Percentiles rank a stretch among this genome's conserved stretches.
Evolutionary conservation across 1,140 invertebrate species (phyloP).

Genomic region (Drosophila fuyamai): DNA sequence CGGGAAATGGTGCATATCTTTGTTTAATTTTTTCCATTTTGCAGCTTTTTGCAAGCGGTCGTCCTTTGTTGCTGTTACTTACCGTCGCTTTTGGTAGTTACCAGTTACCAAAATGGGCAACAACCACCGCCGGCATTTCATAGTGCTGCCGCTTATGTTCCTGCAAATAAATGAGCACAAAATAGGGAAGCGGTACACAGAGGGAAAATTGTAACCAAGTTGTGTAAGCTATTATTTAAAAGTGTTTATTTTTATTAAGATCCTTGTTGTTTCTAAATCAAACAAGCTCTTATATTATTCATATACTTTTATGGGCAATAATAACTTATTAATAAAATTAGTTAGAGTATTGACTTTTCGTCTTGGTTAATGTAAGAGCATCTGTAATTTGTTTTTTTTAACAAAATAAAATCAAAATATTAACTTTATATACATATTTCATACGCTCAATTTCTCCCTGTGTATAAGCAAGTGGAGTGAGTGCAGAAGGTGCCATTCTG

Average conservation of each 20-base stretch:
- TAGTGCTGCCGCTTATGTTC: slow-evolving; percentile 57
- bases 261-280: no score
- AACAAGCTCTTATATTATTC: no score
- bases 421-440: no score
- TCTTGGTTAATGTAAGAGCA: no score
- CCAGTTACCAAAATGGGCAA: slow-evolving; percentile 53
- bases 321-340: no score
- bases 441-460: neutral
- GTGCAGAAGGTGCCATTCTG: slow-evolving; percentile 26
- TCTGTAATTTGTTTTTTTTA: no score
- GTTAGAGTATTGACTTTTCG: no score
- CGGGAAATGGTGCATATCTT: neutral
- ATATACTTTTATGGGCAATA: no score
- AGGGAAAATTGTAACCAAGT: neutral
- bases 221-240: neutral
- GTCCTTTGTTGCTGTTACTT: slow-evolving; percentile 34
- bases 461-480: neutral
- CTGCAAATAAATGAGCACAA: slow-evolving; percentile 7
- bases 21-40: slow-evolving; percentile 23
- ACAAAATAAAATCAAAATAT: neutral
- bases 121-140: slow-evolving; percentile 63
- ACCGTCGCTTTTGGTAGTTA: slow-evolving; percentile 43
- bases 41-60: slow-evolving; percentile 13
- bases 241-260: no score
- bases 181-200: slow-evolving; percentile 8